Conservation (phyloP, 2,888 invertebrate species). For the Synergus umbraculus region DNA sequence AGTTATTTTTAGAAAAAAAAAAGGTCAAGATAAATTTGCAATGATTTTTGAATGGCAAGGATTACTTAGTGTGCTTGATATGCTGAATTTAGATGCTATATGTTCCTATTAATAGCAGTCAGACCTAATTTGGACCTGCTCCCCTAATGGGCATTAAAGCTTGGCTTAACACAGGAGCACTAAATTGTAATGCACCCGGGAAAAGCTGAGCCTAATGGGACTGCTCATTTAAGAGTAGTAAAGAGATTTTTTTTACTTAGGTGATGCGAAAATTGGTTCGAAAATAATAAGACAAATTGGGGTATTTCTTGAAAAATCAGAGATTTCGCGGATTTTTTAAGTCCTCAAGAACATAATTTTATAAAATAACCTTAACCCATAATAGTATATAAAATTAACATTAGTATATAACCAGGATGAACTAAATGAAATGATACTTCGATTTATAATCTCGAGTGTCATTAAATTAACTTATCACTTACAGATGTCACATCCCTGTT, state of each 20-base stretch:
- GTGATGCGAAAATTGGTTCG: not conserved
- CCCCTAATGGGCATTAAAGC: conserved; percentile 33
- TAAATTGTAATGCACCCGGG: conserved; percentile 17
- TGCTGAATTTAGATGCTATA: conserved; percentile 6
- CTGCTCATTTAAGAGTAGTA: not conserved
- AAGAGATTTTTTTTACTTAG: not conserved
- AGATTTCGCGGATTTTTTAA: not conserved
- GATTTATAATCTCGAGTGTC: no score
- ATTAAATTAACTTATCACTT: no score
- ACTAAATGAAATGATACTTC: no score
- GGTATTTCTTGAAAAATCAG: not conserved
- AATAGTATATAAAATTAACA: no score
- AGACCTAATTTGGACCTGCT: conserved; percentile 29
- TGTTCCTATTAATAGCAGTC: conserved; percentile 9
- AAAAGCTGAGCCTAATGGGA: not conserved
- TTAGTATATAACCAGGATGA: no score
- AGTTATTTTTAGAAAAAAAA: not conserved
- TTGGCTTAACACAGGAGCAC: conserved; percentile 15
- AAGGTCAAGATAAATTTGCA: not conserved
- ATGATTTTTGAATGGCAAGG: not conserved
- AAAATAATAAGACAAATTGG: not conserved
- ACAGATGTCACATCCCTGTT: no score
- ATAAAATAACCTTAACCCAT: no score
- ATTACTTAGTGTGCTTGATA: conserved; percentile 10
- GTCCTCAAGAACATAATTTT: not conserved